Evolutionary conservation across 2,888 invertebrate genomes (phyloP), one percentile per base, ranked within the genome.

Genomic region (Nomada ruficornis): DNA sequence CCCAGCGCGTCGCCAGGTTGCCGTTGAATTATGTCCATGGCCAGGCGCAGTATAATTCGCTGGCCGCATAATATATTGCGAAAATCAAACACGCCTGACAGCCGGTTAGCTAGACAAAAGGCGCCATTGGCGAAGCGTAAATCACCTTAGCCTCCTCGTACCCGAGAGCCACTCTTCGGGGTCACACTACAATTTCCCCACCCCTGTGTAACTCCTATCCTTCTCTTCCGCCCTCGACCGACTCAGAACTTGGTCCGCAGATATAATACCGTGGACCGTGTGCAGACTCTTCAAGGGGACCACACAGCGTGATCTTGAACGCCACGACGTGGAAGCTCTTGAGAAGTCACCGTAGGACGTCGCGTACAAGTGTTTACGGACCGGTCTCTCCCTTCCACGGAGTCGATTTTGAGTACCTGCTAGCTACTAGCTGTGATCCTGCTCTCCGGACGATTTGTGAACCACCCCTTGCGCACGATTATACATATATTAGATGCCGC

Each of bases 91-190:
- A 84, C 83, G 80, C 64, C 83, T 86, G 88, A 86, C 89, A 85
- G 85, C 80, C 84, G 84, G 85, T 83, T 87, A 85, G 84, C 87
- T 91, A 90, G 89, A 90, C 90, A 91, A 91, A 91, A 89, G 89
- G 67, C 87, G 85, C 86, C 86, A 89, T 90, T 86, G 89, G 86
- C 82, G 84, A 82, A 78, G 84, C 88, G 91, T 91, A 91, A 91
- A 91, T 91, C 91, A 91, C 87, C 83, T 89, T 85, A 83, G 67
- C 54, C 80, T 75, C 72, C 57, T 69, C 60, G 20, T 57, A 26
- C 26, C 62, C 54, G 57, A n/a, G n/a, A 36, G 55, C 74, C 70
- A 44, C 76, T 73, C 80, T 70, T 72, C 70, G 70, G 71, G 84
- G 80, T 86, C 69, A 74, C 63, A 77, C 71, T 64, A 59, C 80